phyloP scores from a whole-genome alignment of 2,888 invertebrate species.

The Junonia oenone region DNA sequence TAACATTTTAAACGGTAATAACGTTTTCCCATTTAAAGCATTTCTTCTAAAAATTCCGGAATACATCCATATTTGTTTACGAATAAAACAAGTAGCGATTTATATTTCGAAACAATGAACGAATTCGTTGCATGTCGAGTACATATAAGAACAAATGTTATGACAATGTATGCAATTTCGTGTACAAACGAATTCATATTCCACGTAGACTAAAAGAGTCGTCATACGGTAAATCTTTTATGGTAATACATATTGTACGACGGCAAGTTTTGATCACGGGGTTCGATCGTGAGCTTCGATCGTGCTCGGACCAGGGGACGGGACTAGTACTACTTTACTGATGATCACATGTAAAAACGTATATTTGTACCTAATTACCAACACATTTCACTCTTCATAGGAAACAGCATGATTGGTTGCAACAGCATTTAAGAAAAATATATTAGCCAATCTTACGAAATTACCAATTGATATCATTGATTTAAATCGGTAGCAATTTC shows the following conservation, averaged over 20 bases:
- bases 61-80: constrained; percentile 10
- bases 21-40: neutral
- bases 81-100: constrained; percentile 17
- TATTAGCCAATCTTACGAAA: neutral
- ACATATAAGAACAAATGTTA: constrained; percentile 44
- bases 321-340: constrained; percentile 25
- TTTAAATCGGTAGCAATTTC: neutral
- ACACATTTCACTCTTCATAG: no score
- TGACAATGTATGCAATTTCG: constrained; percentile 62
- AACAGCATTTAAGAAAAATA: neutral
- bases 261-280: constrained; percentile 65
- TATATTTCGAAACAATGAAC: constrained; percentile 37
- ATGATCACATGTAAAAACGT: neutral
- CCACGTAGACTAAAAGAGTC: constrained; percentile 66
- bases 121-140: constrained; percentile 48
- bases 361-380: no score
- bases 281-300: constrained; percentile 66
- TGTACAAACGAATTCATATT: constrained; percentile 68
- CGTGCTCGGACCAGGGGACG: constrained; percentile 48
- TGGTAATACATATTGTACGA: constrained; percentile 65
- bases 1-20: neutral
- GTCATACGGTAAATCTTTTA: constrained; percentile 67
- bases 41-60: constrained; percentile 18
- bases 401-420: neutral
- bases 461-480: neutral